Evolutionary conservation across 2,888 invertebrate genomes (phyloP).

Genomic region (Eupithecia inturbata): DNA sequence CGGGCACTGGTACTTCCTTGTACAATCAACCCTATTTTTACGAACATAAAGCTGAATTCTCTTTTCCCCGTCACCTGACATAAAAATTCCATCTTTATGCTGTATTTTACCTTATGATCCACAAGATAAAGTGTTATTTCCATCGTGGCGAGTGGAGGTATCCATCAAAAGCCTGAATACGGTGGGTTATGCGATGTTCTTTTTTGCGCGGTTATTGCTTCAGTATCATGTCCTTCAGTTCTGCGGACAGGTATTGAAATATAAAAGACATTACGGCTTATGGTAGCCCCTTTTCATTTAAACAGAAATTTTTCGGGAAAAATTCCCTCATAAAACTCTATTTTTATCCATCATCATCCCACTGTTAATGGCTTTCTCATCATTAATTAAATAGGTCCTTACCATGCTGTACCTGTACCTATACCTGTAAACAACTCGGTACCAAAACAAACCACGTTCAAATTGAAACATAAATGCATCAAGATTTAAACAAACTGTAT

Average conservation of each 20-base stretch:
- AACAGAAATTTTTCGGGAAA: background rate
- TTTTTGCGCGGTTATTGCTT: conserved; percentile 74
- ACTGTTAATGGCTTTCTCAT: background rate
- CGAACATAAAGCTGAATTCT: conserved; percentile 17
- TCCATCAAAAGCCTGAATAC: conserved; percentile 61
- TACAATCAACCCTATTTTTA: conserved; percentile 50
- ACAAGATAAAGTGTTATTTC: conserved; percentile 39
- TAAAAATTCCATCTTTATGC: conserved; percentile 12
- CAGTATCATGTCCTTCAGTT: conserved; percentile 55
- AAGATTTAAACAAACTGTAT: conserved; percentile 26
- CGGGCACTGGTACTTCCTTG: conserved; percentile 52
- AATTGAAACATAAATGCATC: conserved; percentile 19
- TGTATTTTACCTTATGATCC: conserved; percentile 10
- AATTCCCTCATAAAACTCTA: background rate
- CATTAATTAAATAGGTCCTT: background rate
- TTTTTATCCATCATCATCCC: background rate
- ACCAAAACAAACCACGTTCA: background rate
- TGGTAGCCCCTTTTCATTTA: background rate
- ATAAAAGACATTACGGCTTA: conserved; percentile 1
- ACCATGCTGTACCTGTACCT: background rate
- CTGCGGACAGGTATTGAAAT: conserved; percentile 68
- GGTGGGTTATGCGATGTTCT: conserved; percentile 61
- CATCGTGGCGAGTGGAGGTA: conserved; percentile 28
- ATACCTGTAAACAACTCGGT: background rate
- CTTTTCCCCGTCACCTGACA: conserved; percentile 38